Evolutionary conservation across 2,113 vertebrate genomes (phyloP).

Genomic region (Acanthochromis polyacanthus): DNA sequence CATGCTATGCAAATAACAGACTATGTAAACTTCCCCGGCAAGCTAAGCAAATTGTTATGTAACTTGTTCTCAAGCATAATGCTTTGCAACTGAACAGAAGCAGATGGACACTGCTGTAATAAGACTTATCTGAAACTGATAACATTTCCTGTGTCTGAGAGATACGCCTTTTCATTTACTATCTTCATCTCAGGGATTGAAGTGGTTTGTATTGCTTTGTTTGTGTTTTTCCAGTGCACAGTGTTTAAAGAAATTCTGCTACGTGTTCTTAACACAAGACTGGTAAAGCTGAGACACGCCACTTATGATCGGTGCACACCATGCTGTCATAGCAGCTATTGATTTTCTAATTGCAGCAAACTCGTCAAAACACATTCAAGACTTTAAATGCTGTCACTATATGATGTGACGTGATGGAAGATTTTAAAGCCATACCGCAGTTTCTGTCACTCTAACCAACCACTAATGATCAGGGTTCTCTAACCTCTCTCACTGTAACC

Average conservation of each 20-base stretch:
- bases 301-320: not conserved
- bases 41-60: constrained; percentile 75
- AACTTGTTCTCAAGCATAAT: constrained; percentile 48
- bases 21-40: constrained; percentile 63
- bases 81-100: constrained; percentile 5
- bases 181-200: not conserved
- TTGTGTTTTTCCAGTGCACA: not conserved
- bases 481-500: constrained; percentile 9
- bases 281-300: not conserved
- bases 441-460: not conserved
- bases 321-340: not conserved
- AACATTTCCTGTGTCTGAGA: not conserved
- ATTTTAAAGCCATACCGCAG: constrained; percentile 2
- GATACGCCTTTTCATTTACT: not conserved
- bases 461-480: constrained; percentile 17
- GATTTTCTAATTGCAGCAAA: constrained; percentile 15
- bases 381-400: not conserved
- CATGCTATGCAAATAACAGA: constrained; percentile 67
- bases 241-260: not conserved
- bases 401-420: constrained; percentile 11
- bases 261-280: too few relatives aligned
- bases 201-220: not conserved
- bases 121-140: constrained; percentile 2
- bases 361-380: constrained; percentile 25
- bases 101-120: not conserved